A percentile compares a stretch with the other conserved stretches of the same genome.
These are phyloP conservation scores for Nanger granti DNA, from an alignment of 2,113 vertebrate genomes.

Conservation along the genomic window DNA sequence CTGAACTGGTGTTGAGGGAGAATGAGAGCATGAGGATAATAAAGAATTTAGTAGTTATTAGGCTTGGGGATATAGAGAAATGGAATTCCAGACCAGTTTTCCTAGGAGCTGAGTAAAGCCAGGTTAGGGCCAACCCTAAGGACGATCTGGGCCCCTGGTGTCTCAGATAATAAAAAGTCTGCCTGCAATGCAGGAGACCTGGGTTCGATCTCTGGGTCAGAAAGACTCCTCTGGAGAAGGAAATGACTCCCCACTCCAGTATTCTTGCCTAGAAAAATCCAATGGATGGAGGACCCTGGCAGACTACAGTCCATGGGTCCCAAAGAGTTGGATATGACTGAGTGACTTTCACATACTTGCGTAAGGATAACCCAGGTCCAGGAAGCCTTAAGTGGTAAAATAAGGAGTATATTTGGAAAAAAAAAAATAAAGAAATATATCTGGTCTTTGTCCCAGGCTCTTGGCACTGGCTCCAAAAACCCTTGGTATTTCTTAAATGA, in stretches of 20 bases:
- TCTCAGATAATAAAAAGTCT: not conserved
- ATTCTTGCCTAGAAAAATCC: not conserved
- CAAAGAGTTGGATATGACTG: not conserved
- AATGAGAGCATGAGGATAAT: not conserved
- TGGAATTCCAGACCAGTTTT: not conserved
- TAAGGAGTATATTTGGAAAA: not conserved
- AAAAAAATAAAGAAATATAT: not conserved
- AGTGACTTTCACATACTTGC: not conserved
- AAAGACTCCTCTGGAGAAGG: not conserved
- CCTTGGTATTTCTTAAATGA: not conserved
- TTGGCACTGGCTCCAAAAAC: not conserved
- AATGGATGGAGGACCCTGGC: fast-evolving
- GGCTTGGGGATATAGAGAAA: not conserved
- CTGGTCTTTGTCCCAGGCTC: not conserved
- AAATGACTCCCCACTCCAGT: not conserved
- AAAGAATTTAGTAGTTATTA: not conserved
- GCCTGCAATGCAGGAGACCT: not conserved
- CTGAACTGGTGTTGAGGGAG: not conserved
- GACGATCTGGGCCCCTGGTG: not conserved
- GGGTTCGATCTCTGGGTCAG: not conserved
- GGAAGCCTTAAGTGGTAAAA: not conserved
- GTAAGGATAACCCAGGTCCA: not conserved
- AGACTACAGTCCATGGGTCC: not conserved
- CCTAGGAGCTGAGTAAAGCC: not conserved
- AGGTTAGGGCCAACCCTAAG: not conserved